phyloP scores from a whole-genome alignment of 2,797 vertebrate species.

The Centropyge bicolor region DNA sequence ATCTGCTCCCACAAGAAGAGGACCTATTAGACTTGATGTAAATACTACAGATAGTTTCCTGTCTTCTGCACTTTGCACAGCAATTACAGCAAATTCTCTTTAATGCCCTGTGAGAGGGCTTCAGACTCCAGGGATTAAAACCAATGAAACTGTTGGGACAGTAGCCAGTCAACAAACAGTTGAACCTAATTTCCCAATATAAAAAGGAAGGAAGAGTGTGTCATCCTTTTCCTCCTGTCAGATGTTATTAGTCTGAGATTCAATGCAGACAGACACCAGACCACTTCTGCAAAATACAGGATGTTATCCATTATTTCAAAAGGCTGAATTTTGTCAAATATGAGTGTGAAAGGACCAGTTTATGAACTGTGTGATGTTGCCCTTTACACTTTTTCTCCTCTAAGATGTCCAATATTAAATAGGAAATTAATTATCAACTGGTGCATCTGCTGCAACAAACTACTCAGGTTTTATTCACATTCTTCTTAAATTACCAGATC shows the following conservation, averaged over 20 bases:
- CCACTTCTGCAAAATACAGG: neutral
- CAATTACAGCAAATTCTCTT: neutral
- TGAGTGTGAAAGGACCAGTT: neutral
- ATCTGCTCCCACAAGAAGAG: neutral
- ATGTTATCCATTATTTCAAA: neutral
- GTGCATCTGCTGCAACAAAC: too few relatives aligned
- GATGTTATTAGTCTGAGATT: conserved; percentile 16
- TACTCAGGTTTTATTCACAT: too few relatives aligned
- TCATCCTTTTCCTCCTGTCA: conserved; percentile 31
- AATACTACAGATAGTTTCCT: neutral
- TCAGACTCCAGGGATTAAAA: conserved; percentile 1
- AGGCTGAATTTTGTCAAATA: rapidly evolving
- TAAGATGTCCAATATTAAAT: neutral
- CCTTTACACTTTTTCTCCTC: neutral
- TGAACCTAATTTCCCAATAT: conserved; percentile 8
- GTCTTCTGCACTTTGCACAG: conserved; percentile 5
- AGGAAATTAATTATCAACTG: neutral
- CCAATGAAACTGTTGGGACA: neutral
- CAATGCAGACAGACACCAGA: neutral
- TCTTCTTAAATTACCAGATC: neutral
- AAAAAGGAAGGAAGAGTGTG: conserved; percentile 11
- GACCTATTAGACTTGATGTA: neutral
- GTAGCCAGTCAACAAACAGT: neutral
- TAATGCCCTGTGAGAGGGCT: neutral
- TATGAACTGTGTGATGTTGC: neutral